These are phyloP conservation scores for Pogona vitticeps DNA, from an alignment of 2,113 vertebrate genomes.

Conservation along the genomic window DNA sequence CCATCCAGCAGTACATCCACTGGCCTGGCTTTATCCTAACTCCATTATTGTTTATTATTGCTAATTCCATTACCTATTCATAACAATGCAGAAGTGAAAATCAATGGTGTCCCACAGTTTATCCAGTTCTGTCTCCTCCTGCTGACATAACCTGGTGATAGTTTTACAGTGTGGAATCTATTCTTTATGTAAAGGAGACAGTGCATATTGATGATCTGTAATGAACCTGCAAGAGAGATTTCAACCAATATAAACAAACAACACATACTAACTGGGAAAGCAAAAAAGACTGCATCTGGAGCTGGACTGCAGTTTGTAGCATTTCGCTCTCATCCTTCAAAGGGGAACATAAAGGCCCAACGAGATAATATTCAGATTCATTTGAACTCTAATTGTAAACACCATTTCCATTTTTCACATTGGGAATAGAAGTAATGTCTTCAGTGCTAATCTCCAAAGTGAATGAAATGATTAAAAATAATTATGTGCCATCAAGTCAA, in stretches of 20 bases:
- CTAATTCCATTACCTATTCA: too few species aligned
- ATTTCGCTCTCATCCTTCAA: not conserved
- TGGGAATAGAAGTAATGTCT: not conserved
- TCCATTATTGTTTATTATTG: too few species aligned
- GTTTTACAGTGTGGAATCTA: not conserved
- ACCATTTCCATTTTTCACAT: not conserved
- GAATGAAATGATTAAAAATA: not conserved
- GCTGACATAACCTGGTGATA: not conserved
- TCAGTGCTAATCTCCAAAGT: not conserved
- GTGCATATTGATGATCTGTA: not conserved
- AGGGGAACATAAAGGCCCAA: not conserved
- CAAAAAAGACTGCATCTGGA: not conserved
- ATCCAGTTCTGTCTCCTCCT: not conserved
- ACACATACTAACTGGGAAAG: not conserved
- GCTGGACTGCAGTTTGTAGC: rapidly evolving
- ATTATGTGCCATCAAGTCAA: too few species aligned
- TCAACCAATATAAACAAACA: not conserved
- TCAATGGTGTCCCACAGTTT: too few species aligned
- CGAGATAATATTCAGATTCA: not conserved
- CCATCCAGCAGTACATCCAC: too few species aligned
- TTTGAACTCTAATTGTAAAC: not conserved
- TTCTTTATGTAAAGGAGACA: not conserved
- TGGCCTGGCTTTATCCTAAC: too few species aligned
- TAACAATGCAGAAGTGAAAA: too few species aligned
- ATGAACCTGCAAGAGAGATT: slow-evolving; percentile 4